Evolutionary conservation across 2,888 invertebrate species (phyloP).

Genomic region (Heliconius hortense): DNA sequence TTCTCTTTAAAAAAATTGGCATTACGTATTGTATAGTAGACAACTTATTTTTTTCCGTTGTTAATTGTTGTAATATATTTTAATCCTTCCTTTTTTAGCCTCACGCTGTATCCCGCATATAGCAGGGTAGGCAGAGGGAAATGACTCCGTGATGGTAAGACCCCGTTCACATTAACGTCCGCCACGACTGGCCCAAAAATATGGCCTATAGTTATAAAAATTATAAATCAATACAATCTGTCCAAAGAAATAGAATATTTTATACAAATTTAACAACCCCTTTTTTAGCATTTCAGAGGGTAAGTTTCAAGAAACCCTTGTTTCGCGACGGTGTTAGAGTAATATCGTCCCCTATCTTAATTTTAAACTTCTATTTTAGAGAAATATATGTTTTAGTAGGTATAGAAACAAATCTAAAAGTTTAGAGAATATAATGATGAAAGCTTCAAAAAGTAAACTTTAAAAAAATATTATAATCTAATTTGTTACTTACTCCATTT

Average conservation of each 20-base stretch:
- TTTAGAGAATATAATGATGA: neutral
- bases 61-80: neutral
- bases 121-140: neutral
- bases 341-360: neutral
- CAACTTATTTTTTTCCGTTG: neutral
- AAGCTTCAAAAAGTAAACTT: too few species aligned
- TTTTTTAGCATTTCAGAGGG: conserved; percentile 6
- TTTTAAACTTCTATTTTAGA: neutral
- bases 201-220: neutral
- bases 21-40: neutral
- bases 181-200: neutral
- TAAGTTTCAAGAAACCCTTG: conserved; percentile 10
- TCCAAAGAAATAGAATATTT: neutral
- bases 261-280: neutral
- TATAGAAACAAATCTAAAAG: neutral
- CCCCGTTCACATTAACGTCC: too few species aligned
- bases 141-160: too few species aligned
- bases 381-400: neutral
- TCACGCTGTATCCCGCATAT: neutral
- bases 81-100: neutral
- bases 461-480: too few species aligned
- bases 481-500: too few species aligned
- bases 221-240: neutral
- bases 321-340: neutral
- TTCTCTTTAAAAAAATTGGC: too few species aligned